Evolutionary conservation across 2,113 vertebrate genomes (phyloP).

Genomic region (Eurystomus gularis): DNA sequence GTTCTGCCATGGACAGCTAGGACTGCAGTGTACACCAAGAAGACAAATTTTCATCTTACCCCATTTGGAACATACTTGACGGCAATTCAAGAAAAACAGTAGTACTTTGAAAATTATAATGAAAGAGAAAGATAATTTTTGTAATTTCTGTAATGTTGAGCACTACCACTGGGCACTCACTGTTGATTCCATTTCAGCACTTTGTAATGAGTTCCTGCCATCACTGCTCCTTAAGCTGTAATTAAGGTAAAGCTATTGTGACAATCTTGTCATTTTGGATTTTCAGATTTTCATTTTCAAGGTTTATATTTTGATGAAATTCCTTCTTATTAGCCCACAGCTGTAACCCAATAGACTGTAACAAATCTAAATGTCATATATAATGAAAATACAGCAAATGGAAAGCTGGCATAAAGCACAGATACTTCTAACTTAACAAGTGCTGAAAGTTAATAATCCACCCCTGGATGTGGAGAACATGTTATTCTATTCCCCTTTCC

Average conservation of each 20-base stretch:
- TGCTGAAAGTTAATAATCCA: neutral
- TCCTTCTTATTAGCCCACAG: neutral
- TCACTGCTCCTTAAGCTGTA: neutral
- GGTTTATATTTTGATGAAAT: slow-evolving; percentile 10
- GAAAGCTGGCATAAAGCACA: neutral
- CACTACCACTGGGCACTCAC: neutral
- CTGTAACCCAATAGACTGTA: neutral
- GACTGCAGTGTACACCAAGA: neutral
- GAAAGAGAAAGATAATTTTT: slow-evolving; percentile 21
- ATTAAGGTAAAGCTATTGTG: neutral
- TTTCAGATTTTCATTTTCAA: slow-evolving; percentile 27
- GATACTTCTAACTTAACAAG: neutral
- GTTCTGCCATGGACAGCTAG: neutral
- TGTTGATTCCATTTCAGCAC: neutral
- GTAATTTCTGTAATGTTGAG: neutral
- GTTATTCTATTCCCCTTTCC: neutral
- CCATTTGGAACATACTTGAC: slow-evolving; percentile 17
- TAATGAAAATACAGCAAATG: slow-evolving; percentile 7
- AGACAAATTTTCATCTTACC: slow-evolving; percentile 5
- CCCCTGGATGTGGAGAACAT: neutral
- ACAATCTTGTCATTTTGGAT: slow-evolving; percentile 16
- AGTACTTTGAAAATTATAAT: slow-evolving; percentile 47
- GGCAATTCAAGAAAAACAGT: slow-evolving; percentile 25
- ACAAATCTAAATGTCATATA: slow-evolving; percentile 3
- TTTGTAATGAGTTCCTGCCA: neutral